phyloP scores from a whole-genome alignment of 2,888 invertebrate genomes.

The Eurois occulta region DNA sequence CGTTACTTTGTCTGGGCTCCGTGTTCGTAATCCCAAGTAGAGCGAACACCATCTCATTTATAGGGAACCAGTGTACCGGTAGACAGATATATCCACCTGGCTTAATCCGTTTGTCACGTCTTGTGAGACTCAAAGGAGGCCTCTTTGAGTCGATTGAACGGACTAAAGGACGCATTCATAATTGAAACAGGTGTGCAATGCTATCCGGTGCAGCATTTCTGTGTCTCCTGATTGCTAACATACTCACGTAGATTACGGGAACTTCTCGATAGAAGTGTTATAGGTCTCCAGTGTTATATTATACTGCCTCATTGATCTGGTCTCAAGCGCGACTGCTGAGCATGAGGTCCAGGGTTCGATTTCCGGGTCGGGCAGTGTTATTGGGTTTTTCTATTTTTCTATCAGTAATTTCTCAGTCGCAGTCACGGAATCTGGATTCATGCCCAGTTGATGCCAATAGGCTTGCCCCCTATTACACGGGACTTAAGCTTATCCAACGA shows the following conservation, averaged over 20 bases:
- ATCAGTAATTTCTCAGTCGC: no score
- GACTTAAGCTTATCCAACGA: no score
- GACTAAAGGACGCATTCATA: neutral
- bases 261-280: neutral
- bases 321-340: no score
- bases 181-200: neutral
- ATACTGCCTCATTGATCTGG: no score
- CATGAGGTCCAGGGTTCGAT: no score
- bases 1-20: neutral
- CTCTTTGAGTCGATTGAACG: constrained; percentile 17
- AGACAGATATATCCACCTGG: constrained; percentile 15
- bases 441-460: no score
- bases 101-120: constrained; percentile 14
- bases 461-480: no score
- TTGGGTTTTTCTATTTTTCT: no score
- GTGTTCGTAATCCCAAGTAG: neutral
- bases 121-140: constrained; percentile 27
- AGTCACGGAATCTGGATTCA: no score
- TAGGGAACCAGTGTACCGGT: constrained; percentile 4
- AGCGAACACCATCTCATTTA: neutral
- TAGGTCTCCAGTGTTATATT: neutral
- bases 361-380: no score
- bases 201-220: neutral
- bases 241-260: neutral
- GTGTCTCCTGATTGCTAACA: neutral